phyloP scores from a whole-genome alignment of 2,113 vertebrate genomes.

The Loxodonta africana region DNA sequence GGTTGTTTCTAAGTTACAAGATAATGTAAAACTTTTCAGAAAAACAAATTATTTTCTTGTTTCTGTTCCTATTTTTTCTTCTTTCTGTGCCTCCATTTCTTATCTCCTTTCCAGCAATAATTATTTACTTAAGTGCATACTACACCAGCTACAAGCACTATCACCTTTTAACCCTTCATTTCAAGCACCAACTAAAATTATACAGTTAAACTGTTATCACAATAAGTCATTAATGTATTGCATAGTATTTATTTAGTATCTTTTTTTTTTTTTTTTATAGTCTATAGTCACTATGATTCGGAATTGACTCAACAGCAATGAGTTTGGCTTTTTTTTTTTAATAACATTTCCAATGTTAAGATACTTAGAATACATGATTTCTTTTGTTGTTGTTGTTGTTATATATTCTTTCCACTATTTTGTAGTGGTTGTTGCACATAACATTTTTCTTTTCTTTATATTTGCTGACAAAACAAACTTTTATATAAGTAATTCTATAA shows the following conservation, averaged over 20 bases:
- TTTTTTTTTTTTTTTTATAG: neutral
- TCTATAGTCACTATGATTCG: no score
- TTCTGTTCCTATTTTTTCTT: neutral
- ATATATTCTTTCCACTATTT: neutral
- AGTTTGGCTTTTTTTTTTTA: neutral
- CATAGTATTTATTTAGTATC: neutral
- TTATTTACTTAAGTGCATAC: neutral
- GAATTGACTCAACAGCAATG: no score
- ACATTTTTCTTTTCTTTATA: neutral
- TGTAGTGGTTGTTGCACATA: neutral
- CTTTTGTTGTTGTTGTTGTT: no score
- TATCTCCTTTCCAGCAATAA: neutral
- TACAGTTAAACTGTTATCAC: neutral
- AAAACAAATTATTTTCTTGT: neutral
- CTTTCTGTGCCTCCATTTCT: neutral
- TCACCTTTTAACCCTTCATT: neutral
- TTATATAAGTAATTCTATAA: neutral
- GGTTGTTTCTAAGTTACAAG: neutral
- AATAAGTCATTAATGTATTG: neutral
- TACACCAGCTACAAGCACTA: neutral
- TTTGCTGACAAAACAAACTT: neutral
- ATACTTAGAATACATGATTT: no score
- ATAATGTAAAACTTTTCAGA: neutral
- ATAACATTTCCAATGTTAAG: no score
- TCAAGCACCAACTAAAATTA: neutral